Conservation (phyloP, 2,888 invertebrate genomes). For the Acleris sparsana region DNA sequence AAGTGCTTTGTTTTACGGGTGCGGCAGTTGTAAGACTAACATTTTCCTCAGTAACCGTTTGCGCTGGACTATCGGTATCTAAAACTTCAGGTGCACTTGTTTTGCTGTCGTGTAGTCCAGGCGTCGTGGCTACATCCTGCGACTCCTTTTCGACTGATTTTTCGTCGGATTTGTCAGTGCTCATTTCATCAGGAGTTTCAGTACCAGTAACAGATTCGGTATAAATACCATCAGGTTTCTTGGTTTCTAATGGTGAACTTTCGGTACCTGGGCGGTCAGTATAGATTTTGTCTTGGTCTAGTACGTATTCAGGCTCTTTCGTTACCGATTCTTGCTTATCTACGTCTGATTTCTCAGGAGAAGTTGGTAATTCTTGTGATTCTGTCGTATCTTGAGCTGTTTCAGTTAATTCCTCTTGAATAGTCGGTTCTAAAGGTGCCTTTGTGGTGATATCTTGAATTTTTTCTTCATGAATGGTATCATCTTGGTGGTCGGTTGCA, state of each 20-base stretch:
- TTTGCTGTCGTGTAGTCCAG: constrained; percentile 11
- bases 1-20: constrained; percentile 17
- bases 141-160: constrained; percentile 4
- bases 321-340: constrained; percentile 33
- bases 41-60: not conserved
- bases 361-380: constrained; percentile 12
- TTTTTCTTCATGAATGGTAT: constrained; percentile 10
- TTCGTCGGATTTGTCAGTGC: constrained; percentile 21
- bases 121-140: constrained; percentile 9
- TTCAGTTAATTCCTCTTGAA: constrained; percentile 10
- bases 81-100: not conserved
- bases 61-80: constrained; percentile 6
- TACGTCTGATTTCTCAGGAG: constrained; percentile 6
- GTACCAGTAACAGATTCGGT: constrained; percentile 32
- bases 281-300: not conserved
- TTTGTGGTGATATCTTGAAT: constrained; percentile 6
- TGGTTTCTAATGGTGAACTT: not conserved
- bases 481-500: not conserved
- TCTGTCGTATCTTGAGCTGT: constrained; percentile 12
- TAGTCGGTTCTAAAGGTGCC: not conserved
- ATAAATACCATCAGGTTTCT: constrained; percentile 14
- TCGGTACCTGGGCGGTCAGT: constrained; percentile 15
- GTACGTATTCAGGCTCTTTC: constrained; percentile 9
- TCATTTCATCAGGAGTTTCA: constrained; percentile 15
- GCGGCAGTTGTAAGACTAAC: not conserved